Conservation (phyloP, 2,797 vertebrate genomes). For the Percopsis omiscomaycus region DNA sequence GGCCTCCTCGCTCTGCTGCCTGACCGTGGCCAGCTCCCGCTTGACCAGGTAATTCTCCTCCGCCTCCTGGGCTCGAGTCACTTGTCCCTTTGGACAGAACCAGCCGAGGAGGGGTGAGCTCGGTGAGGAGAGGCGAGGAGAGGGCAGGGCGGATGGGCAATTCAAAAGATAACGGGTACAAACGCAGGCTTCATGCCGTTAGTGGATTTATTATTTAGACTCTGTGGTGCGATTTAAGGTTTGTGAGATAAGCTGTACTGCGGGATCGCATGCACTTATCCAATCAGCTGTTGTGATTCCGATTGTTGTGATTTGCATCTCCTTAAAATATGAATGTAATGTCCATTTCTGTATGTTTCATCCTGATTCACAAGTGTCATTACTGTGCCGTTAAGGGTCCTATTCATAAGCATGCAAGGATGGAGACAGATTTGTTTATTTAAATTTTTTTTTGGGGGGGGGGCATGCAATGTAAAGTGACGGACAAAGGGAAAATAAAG, state of each 20-base stretch:
- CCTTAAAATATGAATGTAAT: not conserved
- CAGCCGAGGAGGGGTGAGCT: slow-evolving; percentile 65
- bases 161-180: slow-evolving; percentile 45
- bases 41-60: slow-evolving; percentile 99
- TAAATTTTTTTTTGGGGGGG: slow-evolving; percentile 7
- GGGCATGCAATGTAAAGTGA: slow-evolving; percentile 36
- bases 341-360: not conserved
- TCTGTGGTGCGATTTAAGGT: not conserved
- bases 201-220: no score
- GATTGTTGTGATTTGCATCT: slow-evolving; percentile 15
- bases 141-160: slow-evolving; percentile 37
- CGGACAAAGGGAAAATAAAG: slow-evolving; percentile 55
- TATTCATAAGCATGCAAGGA: slow-evolving; percentile 65
- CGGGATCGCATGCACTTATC: slow-evolving; percentile 57
- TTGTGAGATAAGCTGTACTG: slow-evolving; percentile 28
- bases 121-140: slow-evolving; percentile 28
- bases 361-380: not conserved
- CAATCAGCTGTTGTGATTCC: slow-evolving; percentile 11
- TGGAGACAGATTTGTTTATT: slow-evolving; percentile 31
- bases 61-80: slow-evolving; percentile 99
- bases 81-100: slow-evolving; percentile 92
- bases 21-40: slow-evolving; percentile 97
- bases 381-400: slow-evolving; percentile 18
- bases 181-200: slow-evolving; percentile 21
- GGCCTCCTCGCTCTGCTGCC: slow-evolving; percentile 96